Base-by-base conservation (phyloP, 2,113 vertebrate species). In the Centropristis striata region DNA sequence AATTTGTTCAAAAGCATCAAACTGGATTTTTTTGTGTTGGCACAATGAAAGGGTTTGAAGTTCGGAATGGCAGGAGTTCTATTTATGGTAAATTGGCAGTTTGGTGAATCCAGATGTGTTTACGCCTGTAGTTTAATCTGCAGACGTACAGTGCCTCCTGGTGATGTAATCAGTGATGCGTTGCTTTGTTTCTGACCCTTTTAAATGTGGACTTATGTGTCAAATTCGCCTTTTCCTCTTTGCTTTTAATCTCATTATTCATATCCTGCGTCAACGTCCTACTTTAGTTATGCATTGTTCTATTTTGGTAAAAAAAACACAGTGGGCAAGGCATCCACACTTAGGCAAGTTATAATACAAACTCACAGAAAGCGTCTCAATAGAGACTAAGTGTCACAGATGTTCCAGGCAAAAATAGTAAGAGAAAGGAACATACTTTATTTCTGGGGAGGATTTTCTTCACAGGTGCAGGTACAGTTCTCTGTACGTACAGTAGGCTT, bases 251-350 rank as follows among this genome's bases (percentile, higher is more conserved):
- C 85, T 32, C 6, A 32, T 4, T 85, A 72, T 87, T 87, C 76
- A 80, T 59, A 79, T 85, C 79, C 69, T 64, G 28, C 18, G 2
- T 86, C 70, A 69, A 9, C 37, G 61, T 74, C 83, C 75, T 75
- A 82, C 60, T 88, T 91, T 72, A 80, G 71, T 84, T 78, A 64
- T 75, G 83, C 70, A 80, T 87, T 79, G 44, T 87, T 84, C 81
- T 89, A 86, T 88, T 88, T 71, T 61, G 14, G 85, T 86, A 46
- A 66, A 51, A 66, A 51, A 39, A 68, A 71, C 71, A 80, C 70
- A 70, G 64, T 53, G 53, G 47, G 23, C 23, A 8, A 67, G 59
- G 57, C 74, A 77, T 69, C 72, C 70, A 59, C 51, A 41, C 63
- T 71, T 46, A 64, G 49, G 21, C 14, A 63, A 58, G 36, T 58